Evolutionary conservation across 2,113 vertebrate genomes (phyloP).

Genomic region (Chloroceryle aenea): DNA sequence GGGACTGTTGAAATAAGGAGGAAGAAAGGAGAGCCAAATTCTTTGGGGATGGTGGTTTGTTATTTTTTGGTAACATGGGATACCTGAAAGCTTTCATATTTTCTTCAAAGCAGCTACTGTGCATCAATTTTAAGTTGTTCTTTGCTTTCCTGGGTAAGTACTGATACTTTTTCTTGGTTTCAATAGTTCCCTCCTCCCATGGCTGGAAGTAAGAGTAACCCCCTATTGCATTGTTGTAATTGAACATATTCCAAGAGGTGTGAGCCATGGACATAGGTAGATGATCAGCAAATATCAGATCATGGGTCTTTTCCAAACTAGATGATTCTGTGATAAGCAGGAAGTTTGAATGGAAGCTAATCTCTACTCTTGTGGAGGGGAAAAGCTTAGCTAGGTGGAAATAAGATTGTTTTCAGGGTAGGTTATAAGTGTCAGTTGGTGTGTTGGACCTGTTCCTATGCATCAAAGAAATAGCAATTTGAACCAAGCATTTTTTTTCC

Average conservation of each 20-base stretch:
- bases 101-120: not conserved
- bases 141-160: not conserved
- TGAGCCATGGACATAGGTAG: accelerated
- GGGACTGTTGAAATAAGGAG: accelerated
- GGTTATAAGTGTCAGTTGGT: not conserved
- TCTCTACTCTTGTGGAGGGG: not conserved
- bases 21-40: accelerated
- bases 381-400: not conserved
- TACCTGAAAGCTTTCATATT: accelerated
- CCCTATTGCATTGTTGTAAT: accelerated
- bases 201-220: not conserved
- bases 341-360: not conserved
- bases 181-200: accelerated
- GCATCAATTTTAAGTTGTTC: not conserved
- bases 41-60: no score
- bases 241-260: not conserved
- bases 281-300: not conserved
- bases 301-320: no score
- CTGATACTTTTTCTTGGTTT: not conserved
- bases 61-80: no score
- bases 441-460: not conserved
- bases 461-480: not conserved
- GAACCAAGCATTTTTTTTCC: accelerated
- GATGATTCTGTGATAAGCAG: no score
- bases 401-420: not conserved